phyloP scores from a whole-genome alignment of 2,888 invertebrate species.

The Zygogramma bicolorata region DNA sequence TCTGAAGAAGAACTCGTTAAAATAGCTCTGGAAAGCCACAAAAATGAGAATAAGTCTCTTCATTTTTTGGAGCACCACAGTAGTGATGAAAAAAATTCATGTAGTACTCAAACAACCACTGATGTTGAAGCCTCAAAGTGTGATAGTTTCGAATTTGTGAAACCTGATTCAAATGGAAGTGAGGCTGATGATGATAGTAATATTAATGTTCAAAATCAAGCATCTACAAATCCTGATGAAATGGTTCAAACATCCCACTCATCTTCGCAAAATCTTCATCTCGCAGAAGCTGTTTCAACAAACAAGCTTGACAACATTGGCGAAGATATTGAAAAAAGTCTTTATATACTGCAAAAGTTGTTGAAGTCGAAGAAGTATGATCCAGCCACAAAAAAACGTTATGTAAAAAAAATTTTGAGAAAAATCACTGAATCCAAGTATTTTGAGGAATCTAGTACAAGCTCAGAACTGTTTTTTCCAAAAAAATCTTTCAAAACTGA shows the following conservation, averaged over 20 bases:
- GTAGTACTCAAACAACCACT: constrained; percentile 44
- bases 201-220: neutral
- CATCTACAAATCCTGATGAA: neutral
- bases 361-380: constrained; percentile 73
- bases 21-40: constrained; percentile 14
- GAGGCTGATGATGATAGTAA: neutral
- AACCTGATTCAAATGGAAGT: constrained; percentile 12
- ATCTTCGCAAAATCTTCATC: constrained; percentile 4
- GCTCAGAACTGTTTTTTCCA: constrained; percentile 68
- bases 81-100: constrained; percentile 30
- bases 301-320: constrained; percentile 13
- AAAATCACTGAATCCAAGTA: constrained; percentile 73
- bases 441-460: constrained; percentile 70
- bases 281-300: constrained; percentile 28
- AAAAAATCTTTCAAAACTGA: constrained; percentile 47
- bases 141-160: constrained; percentile 76
- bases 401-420: constrained; percentile 75
- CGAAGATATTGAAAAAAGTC: constrained; percentile 74
- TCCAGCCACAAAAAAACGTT: constrained; percentile 71
- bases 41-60: constrained; percentile 40
- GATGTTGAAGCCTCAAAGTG: constrained; percentile 65
- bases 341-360: constrained; percentile 72
- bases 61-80: constrained; percentile 34
- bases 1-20: constrained; percentile 27
- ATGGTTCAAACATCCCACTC: neutral